phyloP scores from a whole-genome alignment of 2,888 invertebrate genomes.

The Tetrapedia diversipes region DNA sequence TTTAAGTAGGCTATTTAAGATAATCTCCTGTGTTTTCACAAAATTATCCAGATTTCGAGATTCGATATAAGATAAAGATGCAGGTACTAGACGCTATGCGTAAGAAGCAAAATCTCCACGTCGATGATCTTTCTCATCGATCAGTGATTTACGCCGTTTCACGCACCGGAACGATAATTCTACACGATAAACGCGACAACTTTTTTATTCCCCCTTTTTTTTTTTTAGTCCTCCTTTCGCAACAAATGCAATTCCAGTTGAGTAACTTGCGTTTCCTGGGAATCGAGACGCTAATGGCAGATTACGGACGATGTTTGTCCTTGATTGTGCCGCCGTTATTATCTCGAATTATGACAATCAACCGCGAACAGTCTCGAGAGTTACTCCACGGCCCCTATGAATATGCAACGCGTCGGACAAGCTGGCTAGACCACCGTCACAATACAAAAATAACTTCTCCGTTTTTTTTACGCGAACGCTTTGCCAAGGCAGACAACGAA shows the following conservation, averaged over 20 bases:
- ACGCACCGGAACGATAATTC: not conserved
- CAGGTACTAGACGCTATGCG: conserved; percentile 34
- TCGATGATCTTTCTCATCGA: conserved; percentile 2
- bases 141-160: not conserved
- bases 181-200: not conserved
- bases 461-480: not conserved
- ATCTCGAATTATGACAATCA: conserved; percentile 33
- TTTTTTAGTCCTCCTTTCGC: not conserved
- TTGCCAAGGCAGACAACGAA: not conserved
- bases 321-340: conserved; percentile 37
- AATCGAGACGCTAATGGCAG: conserved; percentile 40
- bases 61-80: not conserved
- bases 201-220: not conserved
- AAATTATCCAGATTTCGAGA: conserved; percentile 15
- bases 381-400: conserved; percentile 1
- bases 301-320: conserved; percentile 36
- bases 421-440: not conserved
- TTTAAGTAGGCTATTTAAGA: too few species aligned
- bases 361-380: conserved; percentile 1
- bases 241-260: conserved; percentile 34
- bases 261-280: conserved; percentile 33
- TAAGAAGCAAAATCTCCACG: conserved; percentile 6
- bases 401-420: conserved; percentile 23
- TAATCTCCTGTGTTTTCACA: too few species aligned
- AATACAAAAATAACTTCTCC: conserved; percentile 39